Evolutionary conservation across 2,797 vertebrate genomes (phyloP), one percentile per base, ranked within the genome.

Genomic region (Anas capensis): DNA sequence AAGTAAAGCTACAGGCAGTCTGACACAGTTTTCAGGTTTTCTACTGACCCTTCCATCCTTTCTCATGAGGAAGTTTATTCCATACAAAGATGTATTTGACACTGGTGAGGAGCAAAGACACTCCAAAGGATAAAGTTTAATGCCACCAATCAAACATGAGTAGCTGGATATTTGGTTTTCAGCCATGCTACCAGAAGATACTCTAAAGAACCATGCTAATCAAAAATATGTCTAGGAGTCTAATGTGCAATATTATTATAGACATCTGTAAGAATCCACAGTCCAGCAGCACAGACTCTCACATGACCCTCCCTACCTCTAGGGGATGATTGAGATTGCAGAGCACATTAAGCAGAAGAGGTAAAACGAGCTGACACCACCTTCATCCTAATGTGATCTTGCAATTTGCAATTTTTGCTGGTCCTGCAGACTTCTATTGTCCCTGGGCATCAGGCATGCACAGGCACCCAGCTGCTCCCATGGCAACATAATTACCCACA

Each of bases 401-500:
- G 48, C 58, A 84, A 82, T 90, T 60, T 91, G 58, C 70, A 56
- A 8, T 93, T 93, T 88, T 62, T 88, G 86, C 89, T 85, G 56
- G 92, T 68, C 76, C 72, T 79, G 58, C 76, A 93, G 82, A 66
- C 73, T 88, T 90, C 64, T 62, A 87, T 94, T 96, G 90, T 87
- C 53, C 34, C 42, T 73, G 65, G 56, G 61, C 71, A 95, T 38
- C 56, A 89, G 66, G 86, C 91, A 95, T 93, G 54, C 77, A 93
- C 31, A 82, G 48, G 82, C 84, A 91, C 36, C 33, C 81, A 93
- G 76, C 58, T 71, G 91, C 82, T 82, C 77, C 88, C 92, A 95
- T 84, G 54, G 88, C 58, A 97, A 95, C 69, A 11, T 88, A 91
- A 92, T 95, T 86, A 85, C 88, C 71, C 64, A n/a, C 84, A 95